Base-by-base conservation (phyloP, 2,797 vertebrate species). In the Anniella stebbinsi region DNA sequence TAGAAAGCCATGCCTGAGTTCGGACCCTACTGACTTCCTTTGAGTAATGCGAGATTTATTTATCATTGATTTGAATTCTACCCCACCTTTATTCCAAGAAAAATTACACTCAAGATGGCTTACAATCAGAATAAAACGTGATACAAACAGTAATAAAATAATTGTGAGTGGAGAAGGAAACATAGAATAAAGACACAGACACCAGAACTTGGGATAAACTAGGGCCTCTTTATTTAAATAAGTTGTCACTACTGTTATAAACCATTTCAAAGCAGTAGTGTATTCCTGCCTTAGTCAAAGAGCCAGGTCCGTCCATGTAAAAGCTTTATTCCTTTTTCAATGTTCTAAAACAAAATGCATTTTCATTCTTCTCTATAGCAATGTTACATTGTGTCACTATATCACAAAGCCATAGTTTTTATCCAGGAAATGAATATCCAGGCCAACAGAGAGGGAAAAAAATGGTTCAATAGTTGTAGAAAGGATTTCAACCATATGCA, bases 401-500 rank as follows among this genome's bases (percentile, higher is more conserved):
- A 66, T 57, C 3, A 0, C 11, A 33, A 69, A 89, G 17, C 73
- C 38, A 12, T 23, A 80, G 57, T 9, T 45, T 69, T 72, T 18
- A 36, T 76, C 54, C 38, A 25, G 30, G 70, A 92, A 87, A 85
- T 38, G 54, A 69, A 17, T 83, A 51, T 10, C 69, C 3, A 7
- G 33, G 80, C 45, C 57, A 80, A 83, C 17, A 80, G 78, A 83
- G 54, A 41, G 51, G 30, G 80, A 70, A 10, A 51, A n/a, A 86
- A 91, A 33, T 48, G 72, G 33, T 13, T n/a, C 87, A 88, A 25
- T 54, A 70, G 28, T 90, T 94, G 72, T 89, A 80, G 84, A 76
- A 10, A 91, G 5, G 38, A 66, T 28, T 93, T 91, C 60, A 75
- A 69, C 89, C 90, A 21, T 89, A 82, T 94, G 73, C 63, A 76